A percentile compares a stretch with the other conserved stretches of the same genome.
These are phyloP conservation scores for Troides helena DNA, from an alignment of 2,888 invertebrate genomes.

Conservation along the genomic window DNA sequence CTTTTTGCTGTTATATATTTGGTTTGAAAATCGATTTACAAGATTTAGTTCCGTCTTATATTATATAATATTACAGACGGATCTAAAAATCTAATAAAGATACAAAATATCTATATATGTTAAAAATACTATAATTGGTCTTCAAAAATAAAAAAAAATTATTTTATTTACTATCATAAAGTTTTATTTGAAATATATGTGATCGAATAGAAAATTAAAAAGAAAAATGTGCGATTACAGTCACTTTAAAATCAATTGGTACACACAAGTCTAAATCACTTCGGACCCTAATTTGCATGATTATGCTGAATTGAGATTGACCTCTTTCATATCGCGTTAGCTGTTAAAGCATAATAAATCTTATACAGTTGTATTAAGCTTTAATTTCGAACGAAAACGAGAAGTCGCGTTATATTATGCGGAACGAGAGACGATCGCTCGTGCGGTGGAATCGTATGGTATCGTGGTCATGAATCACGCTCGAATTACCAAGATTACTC, in stretches of 20 bases:
- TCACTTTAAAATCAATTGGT: not conserved
- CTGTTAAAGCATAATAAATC: not conserved
- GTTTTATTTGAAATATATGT: too few species aligned
- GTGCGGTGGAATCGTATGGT: slow-evolving; percentile 21
- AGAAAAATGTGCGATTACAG: too few species aligned
- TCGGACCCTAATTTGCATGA: slow-evolving; percentile 18
- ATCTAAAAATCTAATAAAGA: too few species aligned
- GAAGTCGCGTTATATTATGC: slow-evolving; percentile 13
- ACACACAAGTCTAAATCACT: slow-evolving; percentile 20
- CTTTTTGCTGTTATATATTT: too few species aligned
- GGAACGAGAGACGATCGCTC: slow-evolving; percentile 15
- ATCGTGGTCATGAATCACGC: slow-evolving; percentile 33
- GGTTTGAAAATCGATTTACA: too few species aligned
- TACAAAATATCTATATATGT: too few species aligned
- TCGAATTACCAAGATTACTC: slow-evolving; percentile 34
- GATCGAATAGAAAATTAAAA: too few species aligned
- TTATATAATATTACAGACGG: too few species aligned
- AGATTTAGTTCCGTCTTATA: too few species aligned
- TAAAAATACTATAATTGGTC: too few species aligned
- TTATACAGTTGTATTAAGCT: not conserved
- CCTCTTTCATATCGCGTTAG: slow-evolving; percentile 23
- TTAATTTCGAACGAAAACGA: not conserved
- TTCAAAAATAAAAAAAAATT: too few species aligned
- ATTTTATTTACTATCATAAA: too few species aligned
- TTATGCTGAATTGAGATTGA: slow-evolving; percentile 24